Conservation (phyloP, 1,140 invertebrate genomes). For the Adoxophyes honmai region DNA sequence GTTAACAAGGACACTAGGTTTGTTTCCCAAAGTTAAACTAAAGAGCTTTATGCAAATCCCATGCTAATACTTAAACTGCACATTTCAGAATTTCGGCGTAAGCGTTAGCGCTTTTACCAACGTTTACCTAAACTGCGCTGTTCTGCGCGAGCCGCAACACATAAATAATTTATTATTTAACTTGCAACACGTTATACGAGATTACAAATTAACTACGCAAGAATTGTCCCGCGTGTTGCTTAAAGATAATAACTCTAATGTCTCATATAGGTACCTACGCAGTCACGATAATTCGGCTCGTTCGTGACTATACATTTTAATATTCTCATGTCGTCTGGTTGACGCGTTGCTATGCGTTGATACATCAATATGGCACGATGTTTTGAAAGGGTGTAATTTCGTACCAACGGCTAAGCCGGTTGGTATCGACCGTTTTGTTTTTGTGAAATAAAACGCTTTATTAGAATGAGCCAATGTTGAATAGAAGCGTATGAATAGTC, state of each 20-base stretch:
- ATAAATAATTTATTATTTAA: not conserved
- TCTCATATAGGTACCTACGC: conserved; percentile 2
- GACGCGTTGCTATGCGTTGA: conserved; percentile 57
- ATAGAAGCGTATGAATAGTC: not conserved
- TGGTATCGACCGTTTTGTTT: not conserved
- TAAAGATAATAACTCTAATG: conserved; percentile 10
- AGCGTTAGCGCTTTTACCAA: not conserved
- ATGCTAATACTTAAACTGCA: conserved; percentile 15
- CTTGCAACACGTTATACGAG: not conserved
- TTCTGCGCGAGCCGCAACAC: not conserved
- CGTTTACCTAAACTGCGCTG: not conserved
- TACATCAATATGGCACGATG: conserved; percentile 46
- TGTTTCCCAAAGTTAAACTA: not conserved
- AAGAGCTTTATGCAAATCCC: conserved; percentile 10
- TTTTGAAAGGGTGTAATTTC: conserved; percentile 19
- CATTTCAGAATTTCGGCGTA: conserved; percentile 3
- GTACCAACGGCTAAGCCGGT: conserved; percentile 2
- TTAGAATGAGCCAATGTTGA: too few species aligned
- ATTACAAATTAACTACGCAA: conserved; percentile 10
- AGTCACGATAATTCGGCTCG: conserved; percentile 24
- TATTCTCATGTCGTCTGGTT: conserved; percentile 32
- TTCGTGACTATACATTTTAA: conserved; percentile 58
- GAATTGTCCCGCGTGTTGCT: conserved; percentile 6
- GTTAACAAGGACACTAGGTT: too few species aligned
- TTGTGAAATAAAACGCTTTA: not conserved